Evolutionary conservation across 2,113 vertebrate genomes (phyloP), one percentile per base, ranked within the genome.

Genomic region (Gymnorhina tibicen): DNA sequence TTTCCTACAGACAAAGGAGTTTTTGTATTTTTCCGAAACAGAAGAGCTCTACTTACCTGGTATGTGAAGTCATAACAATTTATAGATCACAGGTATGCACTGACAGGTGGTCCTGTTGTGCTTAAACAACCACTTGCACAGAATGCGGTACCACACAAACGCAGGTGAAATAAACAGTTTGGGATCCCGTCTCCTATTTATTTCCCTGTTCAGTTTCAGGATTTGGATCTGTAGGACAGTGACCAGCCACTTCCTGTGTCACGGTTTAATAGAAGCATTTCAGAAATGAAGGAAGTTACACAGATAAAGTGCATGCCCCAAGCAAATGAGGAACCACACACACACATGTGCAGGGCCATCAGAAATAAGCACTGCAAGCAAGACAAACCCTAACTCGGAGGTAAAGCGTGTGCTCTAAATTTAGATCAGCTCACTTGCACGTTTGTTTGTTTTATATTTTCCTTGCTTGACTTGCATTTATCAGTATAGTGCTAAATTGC

Each of bases 381-480:
- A 11, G 17, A 33, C 10, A 74, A 24, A 73, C 0, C 0, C 64
- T 50, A 82, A 63, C 32, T 87, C 53, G 16, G 11, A 82, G 53
- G 53, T 59, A 30, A 76, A 68, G 8, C 13, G 21, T 62, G n/a
- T 50, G 70, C 53, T 89, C 23, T 87, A 78, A 73, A 76, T 95
- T 75, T 73, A 87, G 27, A 76, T n/a, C 70, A 73, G 60, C 53
- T 95, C 67, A 39, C 67, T 91, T 73, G 18, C 62, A 76, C 5
- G 0, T 87, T 87, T 95, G 52, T 67, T 95, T 94, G 42, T 2
- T 88, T 67, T 41, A 13, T 62, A 83, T 91, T 79, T 87, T 79
- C 82, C 82, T 93, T 92, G 81, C 93, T 95, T 79, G 89, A 58
- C 58, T 95, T 84, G 24, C 58, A 47, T 85, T 83, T 91, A 76